Evolutionary conservation across 2,888 invertebrate genomes (phyloP).

Genomic region (Odontocerum albicorne): DNA sequence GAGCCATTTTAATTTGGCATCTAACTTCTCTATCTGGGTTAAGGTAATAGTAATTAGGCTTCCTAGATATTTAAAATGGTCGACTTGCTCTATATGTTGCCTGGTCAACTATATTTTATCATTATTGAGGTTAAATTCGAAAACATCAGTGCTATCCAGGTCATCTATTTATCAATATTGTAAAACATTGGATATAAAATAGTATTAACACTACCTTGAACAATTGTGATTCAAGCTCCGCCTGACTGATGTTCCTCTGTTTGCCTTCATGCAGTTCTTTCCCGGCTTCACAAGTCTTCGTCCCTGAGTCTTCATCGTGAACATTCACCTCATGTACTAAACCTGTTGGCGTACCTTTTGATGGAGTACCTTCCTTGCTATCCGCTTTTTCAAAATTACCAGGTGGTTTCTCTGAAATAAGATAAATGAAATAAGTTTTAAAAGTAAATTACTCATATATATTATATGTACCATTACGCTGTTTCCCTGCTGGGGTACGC

Average conservation of each 20-base stretch:
- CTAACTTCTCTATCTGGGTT: too few species aligned
- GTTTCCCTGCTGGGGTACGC: too few species aligned
- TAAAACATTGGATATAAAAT: too few species aligned
- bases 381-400: conserved; percentile 31
- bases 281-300: conserved; percentile 18
- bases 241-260: conserved; percentile 72
- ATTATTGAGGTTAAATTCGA: too few species aligned
- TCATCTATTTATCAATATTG: too few species aligned
- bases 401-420: conserved; percentile 30
- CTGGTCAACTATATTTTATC: too few species aligned
- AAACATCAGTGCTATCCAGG: too few species aligned
- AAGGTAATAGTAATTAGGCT: too few species aligned
- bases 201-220: conserved; percentile 84
- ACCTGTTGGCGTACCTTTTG: conserved; percentile 45
- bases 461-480: too few species aligned
- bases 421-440: background rate
- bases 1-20: too few species aligned
- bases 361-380: conserved; percentile 37
- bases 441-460: background rate
- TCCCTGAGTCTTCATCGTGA: conserved; percentile 28
- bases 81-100: too few species aligned
- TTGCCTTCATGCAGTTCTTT: conserved; percentile 32
- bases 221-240: conserved; percentile 84
- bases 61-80: too few species aligned
- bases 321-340: conserved; percentile 32